These are phyloP conservation scores for Machimus rusticus DNA, from an alignment of 2,888 invertebrate genomes.

Conservation along the genomic window DNA sequence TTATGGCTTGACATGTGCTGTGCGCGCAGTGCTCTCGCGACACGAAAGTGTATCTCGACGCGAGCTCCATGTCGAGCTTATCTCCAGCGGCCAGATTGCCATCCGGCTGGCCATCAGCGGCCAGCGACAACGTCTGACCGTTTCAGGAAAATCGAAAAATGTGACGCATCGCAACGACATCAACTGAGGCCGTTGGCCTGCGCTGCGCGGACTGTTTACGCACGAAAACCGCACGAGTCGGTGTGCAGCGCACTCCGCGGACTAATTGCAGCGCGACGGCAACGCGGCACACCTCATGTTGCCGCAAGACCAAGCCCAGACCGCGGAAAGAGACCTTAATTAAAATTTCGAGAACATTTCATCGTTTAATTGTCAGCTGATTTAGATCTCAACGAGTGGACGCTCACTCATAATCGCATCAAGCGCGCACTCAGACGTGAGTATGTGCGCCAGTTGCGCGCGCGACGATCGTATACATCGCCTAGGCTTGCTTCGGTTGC, in stretches of 20 bases:
- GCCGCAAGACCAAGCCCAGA: background rate
- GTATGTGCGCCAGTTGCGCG: background rate
- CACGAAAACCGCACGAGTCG: conserved; percentile 10
- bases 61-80: background rate
- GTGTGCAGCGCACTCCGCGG: background rate
- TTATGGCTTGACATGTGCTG: conserved; percentile 39
- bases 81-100: background rate
- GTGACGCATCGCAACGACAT: conserved; percentile 27
- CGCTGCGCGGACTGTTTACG: conserved; percentile 40
- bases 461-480: background rate
- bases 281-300: background rate
- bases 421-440: background rate
- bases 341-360: conserved; percentile 38
- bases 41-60: conserved; percentile 28
- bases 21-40: conserved; percentile 36
- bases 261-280: background rate
- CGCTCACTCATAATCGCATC: background rate
- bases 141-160: conserved; percentile 33
- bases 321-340: background rate
- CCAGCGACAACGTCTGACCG: background rate
- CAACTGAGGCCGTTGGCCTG: conserved; percentile 43
- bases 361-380: conserved; percentile 37
- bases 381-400: background rate
- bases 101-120: background rate
- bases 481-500: background rate